phyloP scores from a whole-genome alignment of 2,888 invertebrate genomes.

The Pachydiplax longipennis region DNA sequence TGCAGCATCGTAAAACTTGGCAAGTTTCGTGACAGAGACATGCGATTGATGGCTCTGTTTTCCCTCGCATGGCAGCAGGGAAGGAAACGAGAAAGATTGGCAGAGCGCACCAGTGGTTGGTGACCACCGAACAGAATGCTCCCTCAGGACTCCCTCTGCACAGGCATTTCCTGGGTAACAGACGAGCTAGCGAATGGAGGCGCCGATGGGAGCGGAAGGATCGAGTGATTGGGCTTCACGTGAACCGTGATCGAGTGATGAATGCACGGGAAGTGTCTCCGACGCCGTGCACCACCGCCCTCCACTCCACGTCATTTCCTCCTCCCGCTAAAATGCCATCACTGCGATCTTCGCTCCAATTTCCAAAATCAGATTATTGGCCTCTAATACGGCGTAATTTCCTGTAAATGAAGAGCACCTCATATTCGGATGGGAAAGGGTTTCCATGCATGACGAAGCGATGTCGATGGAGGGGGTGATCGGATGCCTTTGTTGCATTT shows the following conservation, averaged over 20 bases:
- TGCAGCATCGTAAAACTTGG: not conserved
- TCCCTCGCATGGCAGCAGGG: not conserved
- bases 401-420: constrained; percentile 21
- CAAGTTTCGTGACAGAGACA: not conserved
- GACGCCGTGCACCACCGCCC: not conserved
- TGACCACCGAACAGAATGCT: not conserved
- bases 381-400: constrained; percentile 38
- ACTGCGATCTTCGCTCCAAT: constrained; percentile 26
- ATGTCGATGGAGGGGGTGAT: not conserved
- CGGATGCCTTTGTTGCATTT: not conserved
- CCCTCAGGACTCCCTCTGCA: not conserved
- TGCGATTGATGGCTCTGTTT: not conserved
- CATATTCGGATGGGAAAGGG: not conserved
- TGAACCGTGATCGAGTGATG: constrained; percentile 41
- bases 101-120: not conserved
- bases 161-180: constrained; percentile 26
- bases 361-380: constrained; percentile 42
- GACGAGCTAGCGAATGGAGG: constrained; percentile 25
- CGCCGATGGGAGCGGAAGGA: constrained; percentile 6
- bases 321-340: not conserved
- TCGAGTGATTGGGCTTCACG: constrained; percentile 36
- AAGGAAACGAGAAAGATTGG: constrained; percentile 29
- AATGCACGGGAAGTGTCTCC: not conserved
- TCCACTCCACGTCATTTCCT: not conserved
- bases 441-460: not conserved